Evolutionary conservation across 2,888 invertebrate species (phyloP).

Genomic region (Ischnus inquisitorius): DNA sequence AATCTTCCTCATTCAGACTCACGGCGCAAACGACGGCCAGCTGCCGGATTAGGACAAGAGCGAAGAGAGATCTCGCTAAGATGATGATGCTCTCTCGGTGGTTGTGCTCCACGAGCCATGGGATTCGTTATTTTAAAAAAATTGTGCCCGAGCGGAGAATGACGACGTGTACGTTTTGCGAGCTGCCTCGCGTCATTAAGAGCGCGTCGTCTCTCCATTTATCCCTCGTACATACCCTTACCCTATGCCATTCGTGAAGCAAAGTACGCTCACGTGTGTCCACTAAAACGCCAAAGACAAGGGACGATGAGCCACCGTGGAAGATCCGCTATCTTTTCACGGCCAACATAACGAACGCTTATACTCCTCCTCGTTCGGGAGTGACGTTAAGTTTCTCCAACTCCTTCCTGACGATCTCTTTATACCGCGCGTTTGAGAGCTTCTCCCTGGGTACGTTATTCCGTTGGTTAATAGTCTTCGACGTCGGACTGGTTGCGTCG

Average conservation of each 20-base stretch:
- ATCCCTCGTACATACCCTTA: constrained; percentile 13
- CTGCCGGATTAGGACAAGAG: constrained; percentile 68
- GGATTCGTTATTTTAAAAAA: constrained; percentile 36
- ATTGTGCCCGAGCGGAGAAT: constrained; percentile 6
- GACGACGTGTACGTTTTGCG: constrained; percentile 37
- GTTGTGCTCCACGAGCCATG: constrained; percentile 32
- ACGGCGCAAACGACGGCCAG: constrained; percentile 71
- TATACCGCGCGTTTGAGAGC: not conserved
- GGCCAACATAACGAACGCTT: constrained; percentile 20
- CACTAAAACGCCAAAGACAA: constrained; percentile 44
- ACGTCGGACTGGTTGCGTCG: constrained; percentile 16
- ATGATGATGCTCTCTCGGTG: constrained; percentile 40
- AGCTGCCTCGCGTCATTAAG: constrained; percentile 39
- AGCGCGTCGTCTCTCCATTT: constrained; percentile 26
- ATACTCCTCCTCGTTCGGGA: constrained; percentile 13
- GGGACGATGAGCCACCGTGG: constrained; percentile 21
- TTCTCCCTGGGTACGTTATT: not conserved
- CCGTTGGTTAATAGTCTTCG: constrained; percentile 48
- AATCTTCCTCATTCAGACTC: constrained; percentile 73
- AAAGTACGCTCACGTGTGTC: constrained; percentile 36
- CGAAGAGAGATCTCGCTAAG: constrained; percentile 42
- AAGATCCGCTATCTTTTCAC: constrained; percentile 38
- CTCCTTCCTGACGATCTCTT: constrained; percentile 5
- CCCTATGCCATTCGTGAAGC: not conserved
- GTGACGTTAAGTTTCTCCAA: constrained; percentile 45